Evolutionary conservation across 2,888 invertebrate species (phyloP).

Genomic region (Stenoptilia bipunctidactyla): DNA sequence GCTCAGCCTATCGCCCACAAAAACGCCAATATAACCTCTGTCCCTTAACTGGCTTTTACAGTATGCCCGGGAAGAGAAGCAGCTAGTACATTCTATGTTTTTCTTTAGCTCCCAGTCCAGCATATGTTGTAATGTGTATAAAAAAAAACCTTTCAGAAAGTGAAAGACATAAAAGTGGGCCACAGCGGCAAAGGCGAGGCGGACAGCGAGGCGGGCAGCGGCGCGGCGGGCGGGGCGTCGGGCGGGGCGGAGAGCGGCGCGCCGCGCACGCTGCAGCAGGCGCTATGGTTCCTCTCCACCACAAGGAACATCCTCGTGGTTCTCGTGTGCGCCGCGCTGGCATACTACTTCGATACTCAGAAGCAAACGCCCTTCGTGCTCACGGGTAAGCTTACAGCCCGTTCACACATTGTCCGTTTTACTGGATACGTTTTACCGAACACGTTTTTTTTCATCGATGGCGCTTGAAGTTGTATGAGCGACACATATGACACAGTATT

Average conservation of each 20-base stretch:
- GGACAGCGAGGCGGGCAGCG: constrained; percentile 32
- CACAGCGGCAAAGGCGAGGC: constrained; percentile 21
- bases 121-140: too few relatives aligned
- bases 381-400: constrained; percentile 71
- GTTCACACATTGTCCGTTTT: too few relatives aligned
- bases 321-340: constrained; percentile 75
- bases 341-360: constrained; percentile 74
- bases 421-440: too few relatives aligned
- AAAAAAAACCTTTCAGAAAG: constrained; percentile 80
- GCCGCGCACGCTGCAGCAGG: constrained; percentile 29
- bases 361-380: constrained; percentile 74
- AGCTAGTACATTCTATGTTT: too few relatives aligned
- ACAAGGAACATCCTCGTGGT: constrained; percentile 84
- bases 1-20: too few relatives aligned
- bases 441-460: too few relatives aligned
- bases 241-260: constrained; percentile 31
- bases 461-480: too few relatives aligned
- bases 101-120: too few relatives aligned
- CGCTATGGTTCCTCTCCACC: constrained; percentile 80
- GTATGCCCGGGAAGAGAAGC: too few relatives aligned
- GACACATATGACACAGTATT: too few relatives aligned
- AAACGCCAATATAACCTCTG: too few relatives aligned
- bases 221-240: constrained; percentile 26
- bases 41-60: too few relatives aligned
- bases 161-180: constrained; percentile 73